Conservation (phyloP, 2,888 invertebrate species). For the Platerodrilus igneus region DNA sequence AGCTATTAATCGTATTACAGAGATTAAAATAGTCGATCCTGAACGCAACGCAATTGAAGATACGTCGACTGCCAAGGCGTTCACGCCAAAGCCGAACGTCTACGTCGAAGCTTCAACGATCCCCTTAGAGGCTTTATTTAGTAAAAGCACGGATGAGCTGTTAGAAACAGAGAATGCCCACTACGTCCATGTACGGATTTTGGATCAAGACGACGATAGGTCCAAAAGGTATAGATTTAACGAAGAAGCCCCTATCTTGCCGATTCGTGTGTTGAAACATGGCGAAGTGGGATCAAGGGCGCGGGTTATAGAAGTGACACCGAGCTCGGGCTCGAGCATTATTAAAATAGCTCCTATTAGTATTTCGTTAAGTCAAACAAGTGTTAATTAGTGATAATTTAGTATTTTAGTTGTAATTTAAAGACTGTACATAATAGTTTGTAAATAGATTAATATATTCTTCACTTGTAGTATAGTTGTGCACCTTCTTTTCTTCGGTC, state of each 20-base stretch:
- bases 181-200: constrained; percentile 41
- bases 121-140: constrained; percentile 63
- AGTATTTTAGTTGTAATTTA: not conserved
- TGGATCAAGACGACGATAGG: constrained; percentile 34
- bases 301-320: constrained; percentile 43
- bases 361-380: constrained; percentile 21
- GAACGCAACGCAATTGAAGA: constrained; percentile 38
- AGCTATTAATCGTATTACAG: constrained; percentile 63
- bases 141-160: constrained; percentile 43
- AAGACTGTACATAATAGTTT: not conserved
- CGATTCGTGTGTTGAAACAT: constrained; percentile 34
- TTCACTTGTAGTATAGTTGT: too few species aligned
- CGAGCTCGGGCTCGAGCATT: constrained; percentile 34
- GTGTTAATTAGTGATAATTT: not conserved
- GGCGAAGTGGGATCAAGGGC: constrained; percentile 41
- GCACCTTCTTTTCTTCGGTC: too few species aligned
- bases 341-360: constrained; percentile 46
- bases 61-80: constrained; percentile 41
- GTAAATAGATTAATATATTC: too few species aligned
- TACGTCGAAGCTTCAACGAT: constrained; percentile 60
- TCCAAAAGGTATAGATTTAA: constrained; percentile 6
- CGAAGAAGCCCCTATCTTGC: constrained; percentile 31
- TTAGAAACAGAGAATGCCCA: constrained; percentile 43
- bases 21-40: constrained; percentile 64
- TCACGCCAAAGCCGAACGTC: constrained; percentile 41